These are phyloP conservation scores for Macquaria ambigua DNA, from an alignment of 2,113 vertebrate genomes.

Conservation along the genomic window DNA sequence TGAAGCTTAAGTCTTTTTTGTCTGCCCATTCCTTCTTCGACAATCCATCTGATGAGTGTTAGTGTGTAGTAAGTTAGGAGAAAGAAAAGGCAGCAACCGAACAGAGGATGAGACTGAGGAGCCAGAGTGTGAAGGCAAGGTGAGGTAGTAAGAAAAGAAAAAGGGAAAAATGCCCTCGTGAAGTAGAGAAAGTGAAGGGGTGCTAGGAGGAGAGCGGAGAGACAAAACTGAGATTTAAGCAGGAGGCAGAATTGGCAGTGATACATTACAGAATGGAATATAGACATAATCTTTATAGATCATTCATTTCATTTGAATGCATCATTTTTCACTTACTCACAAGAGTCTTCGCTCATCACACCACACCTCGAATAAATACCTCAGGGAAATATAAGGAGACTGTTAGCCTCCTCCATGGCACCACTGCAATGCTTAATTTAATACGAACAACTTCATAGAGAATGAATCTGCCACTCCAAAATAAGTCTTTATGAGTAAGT, in stretches of 20 bases:
- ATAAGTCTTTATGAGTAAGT: neutral
- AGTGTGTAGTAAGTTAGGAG: neutral
- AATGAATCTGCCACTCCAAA: slow-evolving; percentile 5
- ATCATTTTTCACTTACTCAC: slow-evolving; percentile 17
- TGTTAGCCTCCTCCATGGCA: neutral
- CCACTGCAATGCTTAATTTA: neutral
- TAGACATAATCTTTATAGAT: slow-evolving; percentile 46
- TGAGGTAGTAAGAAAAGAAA: neutral
- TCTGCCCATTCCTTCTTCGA: slow-evolving; percentile 26
- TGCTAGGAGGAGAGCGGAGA: neutral
- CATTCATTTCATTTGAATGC: slow-evolving; percentile 44
- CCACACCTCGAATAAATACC: slow-evolving; percentile 23
- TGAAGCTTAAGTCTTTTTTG: slow-evolving; percentile 30
- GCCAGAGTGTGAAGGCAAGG: neutral
- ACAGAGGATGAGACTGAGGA: neutral
- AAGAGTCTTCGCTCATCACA: slow-evolving; percentile 5
- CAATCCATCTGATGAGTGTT: slow-evolving; percentile 38
- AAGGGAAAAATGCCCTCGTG: neutral
- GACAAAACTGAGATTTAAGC: slow-evolving; percentile 9
- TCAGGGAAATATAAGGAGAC: neutral
- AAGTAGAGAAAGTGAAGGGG: slow-evolving; percentile 1
- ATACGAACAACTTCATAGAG: slow-evolving; percentile 9
- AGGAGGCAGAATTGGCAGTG: slow-evolving; percentile 4
- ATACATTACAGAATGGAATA: slow-evolving; percentile 36
- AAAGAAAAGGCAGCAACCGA: neutral